Conservation (phyloP, 1,140 invertebrate genomes). For the Drosophila pectinifera region DNA sequence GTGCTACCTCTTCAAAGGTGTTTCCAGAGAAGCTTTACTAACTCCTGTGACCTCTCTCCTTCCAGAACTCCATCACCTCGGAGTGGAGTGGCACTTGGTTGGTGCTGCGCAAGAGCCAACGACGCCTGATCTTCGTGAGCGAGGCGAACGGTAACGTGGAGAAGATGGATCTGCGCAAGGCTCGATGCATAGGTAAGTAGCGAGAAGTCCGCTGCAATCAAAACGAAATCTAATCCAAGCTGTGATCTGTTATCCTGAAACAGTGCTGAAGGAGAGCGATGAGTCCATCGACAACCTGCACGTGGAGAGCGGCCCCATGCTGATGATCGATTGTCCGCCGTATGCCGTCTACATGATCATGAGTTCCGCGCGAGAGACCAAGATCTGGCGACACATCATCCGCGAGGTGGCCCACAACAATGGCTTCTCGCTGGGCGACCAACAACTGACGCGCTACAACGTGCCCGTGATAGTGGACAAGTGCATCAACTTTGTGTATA, state of each 20-base stretch:
- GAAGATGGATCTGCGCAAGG: constrained; percentile 92
- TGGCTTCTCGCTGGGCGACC: constrained; percentile 91
- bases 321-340: constrained; percentile 89
- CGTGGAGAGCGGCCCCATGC: constrained; percentile 87
- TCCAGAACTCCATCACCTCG: constrained; percentile 87
- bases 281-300: constrained; percentile 85
- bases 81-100: constrained; percentile 92
- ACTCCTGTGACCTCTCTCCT: not conserved
- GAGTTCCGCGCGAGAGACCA: constrained; percentile 88
- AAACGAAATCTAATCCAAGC: not conserved
- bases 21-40: not conserved
- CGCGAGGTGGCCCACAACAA: constrained; percentile 91
- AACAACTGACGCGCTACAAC: constrained; percentile 94
- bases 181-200: constrained; percentile 90
- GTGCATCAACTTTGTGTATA: constrained; percentile 94
- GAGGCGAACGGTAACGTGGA: constrained; percentile 86
- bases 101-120: constrained; percentile 88
- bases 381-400: constrained; percentile 91
- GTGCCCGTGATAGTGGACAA: constrained; percentile 95
- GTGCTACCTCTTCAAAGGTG: no score
- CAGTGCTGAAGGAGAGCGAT: constrained; percentile 84
- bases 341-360: constrained; percentile 90
- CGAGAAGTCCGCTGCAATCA: not conserved
- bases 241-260: not conserved
- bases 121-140: constrained; percentile 89